phyloP scores from a whole-genome alignment of 2,797 vertebrate genomes.

The Heliangelus exortis region DNA sequence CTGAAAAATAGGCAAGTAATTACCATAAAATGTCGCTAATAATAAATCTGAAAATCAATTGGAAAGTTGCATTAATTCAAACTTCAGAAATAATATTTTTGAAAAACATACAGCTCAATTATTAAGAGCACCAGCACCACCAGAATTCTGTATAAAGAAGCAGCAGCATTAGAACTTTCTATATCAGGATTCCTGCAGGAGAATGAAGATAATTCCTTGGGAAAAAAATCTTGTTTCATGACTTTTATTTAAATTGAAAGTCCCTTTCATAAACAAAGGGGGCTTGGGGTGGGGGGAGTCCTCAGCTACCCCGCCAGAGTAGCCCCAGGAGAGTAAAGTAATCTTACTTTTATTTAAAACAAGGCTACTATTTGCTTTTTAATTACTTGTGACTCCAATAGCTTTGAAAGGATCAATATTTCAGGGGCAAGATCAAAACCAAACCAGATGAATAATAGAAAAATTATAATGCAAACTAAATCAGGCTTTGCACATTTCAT shows the following conservation, averaged over 20 bases:
- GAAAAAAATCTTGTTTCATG: neutral
- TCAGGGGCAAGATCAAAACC: slow-evolving; percentile 11
- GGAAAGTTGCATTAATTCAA: neutral
- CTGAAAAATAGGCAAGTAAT: neutral
- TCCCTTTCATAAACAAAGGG: neutral
- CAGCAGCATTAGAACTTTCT: neutral
- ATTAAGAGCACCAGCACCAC: neutral
- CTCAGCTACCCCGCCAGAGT: neutral
- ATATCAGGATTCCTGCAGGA: neutral
- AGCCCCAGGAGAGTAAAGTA: neutral
- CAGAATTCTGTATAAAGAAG: neutral
- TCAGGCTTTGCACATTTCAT: slow-evolving; percentile 36
- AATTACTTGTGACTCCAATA: slow-evolving; percentile 28
- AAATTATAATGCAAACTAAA: slow-evolving; percentile 37
- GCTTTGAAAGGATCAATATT: slow-evolving; percentile 40
- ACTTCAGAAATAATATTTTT: neutral
- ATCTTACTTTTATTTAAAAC: neutral
- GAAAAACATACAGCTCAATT: neutral
- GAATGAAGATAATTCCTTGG: neutral
- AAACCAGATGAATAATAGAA: slow-evolving; percentile 32
- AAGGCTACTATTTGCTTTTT: slow-evolving; percentile 14
- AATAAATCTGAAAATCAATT: neutral
- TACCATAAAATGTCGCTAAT: neutral
- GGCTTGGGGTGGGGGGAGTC: neutral
- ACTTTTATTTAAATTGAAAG: neutral